These are phyloP conservation scores for Poeciliopsis infans DNA, from an alignment of 2,797 vertebrate species.

Conservation along the genomic window DNA sequence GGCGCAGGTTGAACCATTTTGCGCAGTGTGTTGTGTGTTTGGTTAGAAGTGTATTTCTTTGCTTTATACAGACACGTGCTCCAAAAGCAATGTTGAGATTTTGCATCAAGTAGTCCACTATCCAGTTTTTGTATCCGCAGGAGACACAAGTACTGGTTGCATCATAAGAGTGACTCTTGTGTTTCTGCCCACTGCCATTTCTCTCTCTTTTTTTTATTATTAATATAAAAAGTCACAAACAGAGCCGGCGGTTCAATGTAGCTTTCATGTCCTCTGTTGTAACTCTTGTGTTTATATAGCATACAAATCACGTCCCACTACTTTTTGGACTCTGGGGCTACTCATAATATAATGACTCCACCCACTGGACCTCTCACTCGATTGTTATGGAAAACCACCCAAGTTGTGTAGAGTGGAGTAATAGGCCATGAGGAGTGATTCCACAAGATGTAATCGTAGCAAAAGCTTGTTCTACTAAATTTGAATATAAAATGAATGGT, in stretches of 20 bases:
- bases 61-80: too few species aligned
- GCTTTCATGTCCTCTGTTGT: neutral
- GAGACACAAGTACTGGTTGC: too few species aligned
- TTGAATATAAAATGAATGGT: neutral
- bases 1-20: too few species aligned
- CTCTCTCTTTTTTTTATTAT: neutral
- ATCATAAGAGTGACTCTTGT: neutral
- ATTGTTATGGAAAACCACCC: conserved; percentile 1
- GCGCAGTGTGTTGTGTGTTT: too few species aligned
- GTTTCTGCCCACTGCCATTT: neutral
- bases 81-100: too few species aligned
- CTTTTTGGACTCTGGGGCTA: neutral
- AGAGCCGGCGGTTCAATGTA: neutral
- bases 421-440: neutral
- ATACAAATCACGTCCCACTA: neutral
- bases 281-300: neutral
- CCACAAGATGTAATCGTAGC: neutral
- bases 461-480: neutral
- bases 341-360: neutral
- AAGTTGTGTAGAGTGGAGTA: neutral
- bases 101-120: too few species aligned
- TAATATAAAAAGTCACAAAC: neutral
- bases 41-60: too few species aligned
- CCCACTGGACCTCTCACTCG: neutral
- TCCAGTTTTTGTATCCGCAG: too few species aligned